A percentile compares a stretch with the other conserved stretches of the same genome.
phyloP scores from a whole-genome alignment of 2,888 invertebrate genomes.

The Patella caerulea region DNA sequence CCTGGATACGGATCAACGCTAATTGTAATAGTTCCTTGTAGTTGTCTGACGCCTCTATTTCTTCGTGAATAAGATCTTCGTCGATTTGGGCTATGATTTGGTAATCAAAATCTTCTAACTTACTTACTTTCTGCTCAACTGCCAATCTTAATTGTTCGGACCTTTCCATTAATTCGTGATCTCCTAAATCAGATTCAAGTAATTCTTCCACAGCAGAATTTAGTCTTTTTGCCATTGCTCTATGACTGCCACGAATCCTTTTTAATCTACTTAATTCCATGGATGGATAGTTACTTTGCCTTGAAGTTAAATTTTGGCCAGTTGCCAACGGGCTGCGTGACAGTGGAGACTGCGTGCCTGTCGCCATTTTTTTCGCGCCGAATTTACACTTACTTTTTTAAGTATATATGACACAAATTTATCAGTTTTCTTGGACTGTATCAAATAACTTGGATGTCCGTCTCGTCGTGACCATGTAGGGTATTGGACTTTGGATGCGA shows the following conservation, averaged over 20 bases:
- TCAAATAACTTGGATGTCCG: background rate
- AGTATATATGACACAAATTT: too few species aligned
- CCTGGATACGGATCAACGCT: background rate
- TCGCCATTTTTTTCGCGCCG: too few species aligned
- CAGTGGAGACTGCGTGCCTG: too few species aligned
- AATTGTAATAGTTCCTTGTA: background rate
- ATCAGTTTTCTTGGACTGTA: too few species aligned
- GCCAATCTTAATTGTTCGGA: background rate
- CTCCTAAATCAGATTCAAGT: background rate
- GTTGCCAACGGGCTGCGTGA: too few species aligned
- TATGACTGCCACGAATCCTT: background rate
- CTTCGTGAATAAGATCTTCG: background rate
- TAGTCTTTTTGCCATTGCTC: background rate
- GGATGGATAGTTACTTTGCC: background rate
- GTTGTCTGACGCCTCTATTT: background rate
- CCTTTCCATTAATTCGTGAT: background rate
- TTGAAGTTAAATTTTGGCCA: too few species aligned
- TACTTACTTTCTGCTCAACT: background rate
- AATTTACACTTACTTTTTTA: too few species aligned
- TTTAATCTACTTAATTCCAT: background rate
- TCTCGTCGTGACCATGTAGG: constrained; percentile 3
- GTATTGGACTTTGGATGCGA: background rate
- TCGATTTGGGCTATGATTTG: background rate
- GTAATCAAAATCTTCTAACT: background rate
- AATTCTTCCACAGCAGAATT: background rate